Base-by-base conservation (phyloP, 2,888 invertebrate genomes). In the Tiliacea aurago region DNA sequence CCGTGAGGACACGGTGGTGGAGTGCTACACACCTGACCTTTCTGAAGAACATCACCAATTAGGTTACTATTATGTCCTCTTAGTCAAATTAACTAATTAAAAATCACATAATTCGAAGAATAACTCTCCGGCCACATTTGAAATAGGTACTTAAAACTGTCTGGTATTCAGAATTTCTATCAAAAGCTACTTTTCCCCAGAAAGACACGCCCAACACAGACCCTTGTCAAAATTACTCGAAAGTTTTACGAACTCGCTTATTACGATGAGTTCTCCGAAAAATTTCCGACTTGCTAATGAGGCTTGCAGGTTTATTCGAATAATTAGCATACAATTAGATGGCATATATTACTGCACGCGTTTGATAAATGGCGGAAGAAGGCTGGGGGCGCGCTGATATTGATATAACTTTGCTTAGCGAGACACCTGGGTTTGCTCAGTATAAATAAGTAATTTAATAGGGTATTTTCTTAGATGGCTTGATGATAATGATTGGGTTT, bases 291-390 rank as follows among this genome's bases (percentile, higher is more conserved):
- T 73, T 70, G 63, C 76, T 85, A 86, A 85, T 77, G 65, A 85
- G 73, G 59, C 70, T 55, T 61, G 73, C 62, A 70, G 65, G 70
- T 76, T 65, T 85, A 82, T 71, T 63, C 47, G 66, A 80, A 83
- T 87, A 87, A 85, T 85, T 87, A 78, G 47, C 83, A 87, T 85
- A 83, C 80, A 78, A 83, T 85, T 85, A 82, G 78, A 63, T 63
- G 83, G 66, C 65, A 71, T 67, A 59, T 80, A 66, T 73, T 70
- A 80, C 74, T 73, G 77, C 77, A 86, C 56, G 71, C 62, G 68
- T 56, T 64, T 87, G 85, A 87, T 87, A 85, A 86, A 82, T 75
- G 70, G 61, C n/a, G 62, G 18, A 59, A 2, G 37, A 62, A 23
- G 79, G 63, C 85, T 75, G 71, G 69, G 75, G 58, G 64, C 70